A percentile compares a stretch with the other conserved stretches of the same genome.
Evolutionary conservation across 2,797 vertebrate species (phyloP).

Genomic region (Muraenolepis orangiensis): DNA sequence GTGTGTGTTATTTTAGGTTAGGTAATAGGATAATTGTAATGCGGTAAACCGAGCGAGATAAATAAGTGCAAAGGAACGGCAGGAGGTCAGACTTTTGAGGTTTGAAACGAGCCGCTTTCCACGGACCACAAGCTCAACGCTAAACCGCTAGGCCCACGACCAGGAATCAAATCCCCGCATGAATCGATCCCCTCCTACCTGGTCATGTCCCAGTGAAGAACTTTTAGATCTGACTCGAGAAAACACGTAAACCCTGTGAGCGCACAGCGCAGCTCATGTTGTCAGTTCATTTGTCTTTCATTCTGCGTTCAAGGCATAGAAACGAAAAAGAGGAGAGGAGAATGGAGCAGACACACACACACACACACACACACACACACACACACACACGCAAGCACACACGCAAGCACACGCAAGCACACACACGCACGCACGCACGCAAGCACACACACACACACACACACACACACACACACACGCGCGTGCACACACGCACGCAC

Average conservation of each 20-base stretch:
- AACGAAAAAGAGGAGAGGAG: too few species aligned
- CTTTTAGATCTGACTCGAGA: background rate
- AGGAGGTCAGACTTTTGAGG: background rate
- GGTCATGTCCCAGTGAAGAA: background rate
- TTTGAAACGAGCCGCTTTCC: background rate
- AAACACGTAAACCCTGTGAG: background rate
- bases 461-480: too few species aligned
- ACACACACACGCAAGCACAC: too few species aligned
- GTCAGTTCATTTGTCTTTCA: too few species aligned
- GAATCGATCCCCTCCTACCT: background rate
- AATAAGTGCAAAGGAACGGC: background rate
- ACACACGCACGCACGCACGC: too few species aligned
- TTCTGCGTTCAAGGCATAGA: too few species aligned
- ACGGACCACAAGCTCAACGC: background rate
- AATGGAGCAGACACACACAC: too few species aligned
- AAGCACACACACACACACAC: too few species aligned
- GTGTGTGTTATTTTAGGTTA: conserved; percentile 9
- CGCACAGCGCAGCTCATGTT: too few species aligned
- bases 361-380: too few species aligned
- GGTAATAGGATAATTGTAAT: background rate
- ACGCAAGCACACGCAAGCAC: too few species aligned
- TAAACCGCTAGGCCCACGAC: background rate
- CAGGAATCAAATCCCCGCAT: background rate
- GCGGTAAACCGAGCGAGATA: background rate
- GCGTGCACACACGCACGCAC: too few species aligned